phyloP scores from a whole-genome alignment of 2,797 vertebrate genomes.

The Euphonia xanthogaster region DNA sequence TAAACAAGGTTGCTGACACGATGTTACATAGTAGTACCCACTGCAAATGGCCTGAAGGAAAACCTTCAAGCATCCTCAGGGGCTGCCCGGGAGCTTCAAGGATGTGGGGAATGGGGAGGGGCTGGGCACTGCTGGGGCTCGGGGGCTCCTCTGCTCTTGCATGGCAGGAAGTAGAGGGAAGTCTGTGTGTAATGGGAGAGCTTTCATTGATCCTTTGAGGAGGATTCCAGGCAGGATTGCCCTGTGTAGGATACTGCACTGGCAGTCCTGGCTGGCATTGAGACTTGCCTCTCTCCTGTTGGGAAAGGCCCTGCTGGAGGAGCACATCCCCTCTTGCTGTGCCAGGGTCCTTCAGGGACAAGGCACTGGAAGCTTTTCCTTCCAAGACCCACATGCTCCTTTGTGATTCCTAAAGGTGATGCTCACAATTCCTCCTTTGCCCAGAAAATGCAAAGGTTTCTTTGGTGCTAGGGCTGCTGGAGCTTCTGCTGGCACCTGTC shows the following conservation, averaged over 20 bases:
- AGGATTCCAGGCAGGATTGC: background rate
- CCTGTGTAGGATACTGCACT: background rate
- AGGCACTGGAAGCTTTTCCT: background rate
- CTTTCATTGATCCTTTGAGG: background rate
- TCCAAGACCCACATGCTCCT: background rate
- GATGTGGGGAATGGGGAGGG: fast-evolving
- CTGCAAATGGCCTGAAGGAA: background rate
- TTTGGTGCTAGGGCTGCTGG: background rate
- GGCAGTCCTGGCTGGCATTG: background rate
- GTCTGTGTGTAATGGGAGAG: fast-evolving
- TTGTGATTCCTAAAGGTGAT: background rate
- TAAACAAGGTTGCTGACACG: background rate
- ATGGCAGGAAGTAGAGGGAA: fast-evolving
- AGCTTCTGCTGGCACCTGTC: background rate
- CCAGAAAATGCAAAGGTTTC: background rate
- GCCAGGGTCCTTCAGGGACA: background rate
- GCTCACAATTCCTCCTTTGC: background rate
- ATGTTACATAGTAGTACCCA: background rate
- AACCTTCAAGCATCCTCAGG: background rate
- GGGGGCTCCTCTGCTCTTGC: background rate
- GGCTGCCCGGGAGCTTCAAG: background rate
- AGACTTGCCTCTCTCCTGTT: background rate
- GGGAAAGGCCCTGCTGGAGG: background rate
- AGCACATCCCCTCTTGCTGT: background rate
- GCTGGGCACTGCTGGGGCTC: background rate